Evolutionary conservation across 2,113 vertebrate genomes (phyloP).

Genomic region (Athene cunicularia): DNA sequence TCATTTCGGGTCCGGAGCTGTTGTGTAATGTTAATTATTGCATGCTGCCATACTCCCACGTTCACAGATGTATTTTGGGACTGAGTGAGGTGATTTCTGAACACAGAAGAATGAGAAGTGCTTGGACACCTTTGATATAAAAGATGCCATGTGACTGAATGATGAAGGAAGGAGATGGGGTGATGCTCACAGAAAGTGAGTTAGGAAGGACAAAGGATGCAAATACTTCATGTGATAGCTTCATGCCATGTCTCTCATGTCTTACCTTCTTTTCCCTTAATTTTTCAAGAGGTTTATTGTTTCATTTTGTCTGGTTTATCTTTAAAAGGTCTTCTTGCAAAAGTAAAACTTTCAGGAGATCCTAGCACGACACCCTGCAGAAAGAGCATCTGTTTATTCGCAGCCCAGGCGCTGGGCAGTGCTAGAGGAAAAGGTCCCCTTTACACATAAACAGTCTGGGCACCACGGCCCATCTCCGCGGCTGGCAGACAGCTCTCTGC

Average conservation of each 20-base stretch:
- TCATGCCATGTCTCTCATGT: background rate
- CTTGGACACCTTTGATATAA: background rate
- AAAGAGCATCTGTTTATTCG: background rate
- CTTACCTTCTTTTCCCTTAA: background rate
- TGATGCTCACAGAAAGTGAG: background rate
- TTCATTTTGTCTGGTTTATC: background rate
- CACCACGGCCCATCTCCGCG: fast-evolving
- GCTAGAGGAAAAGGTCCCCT: background rate
- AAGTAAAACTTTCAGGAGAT: background rate
- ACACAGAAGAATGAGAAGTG: background rate
- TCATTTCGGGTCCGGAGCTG: background rate
- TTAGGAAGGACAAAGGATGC: background rate
- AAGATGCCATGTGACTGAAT: fast-evolving
- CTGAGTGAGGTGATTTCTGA: background rate
- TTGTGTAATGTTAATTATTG: background rate
- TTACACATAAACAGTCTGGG: background rate
- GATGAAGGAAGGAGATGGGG: background rate
- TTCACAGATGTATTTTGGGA: background rate
- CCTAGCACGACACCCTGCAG: background rate
- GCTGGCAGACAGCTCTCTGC: background rate
- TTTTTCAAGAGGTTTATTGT: background rate
- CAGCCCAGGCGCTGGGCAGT: background rate
- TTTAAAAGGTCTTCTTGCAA: background rate
- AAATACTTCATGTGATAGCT: background rate
- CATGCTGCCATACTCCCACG: background rate